Conservation (phyloP, 2,113 vertebrate species). For the Podilymbus podiceps region DNA sequence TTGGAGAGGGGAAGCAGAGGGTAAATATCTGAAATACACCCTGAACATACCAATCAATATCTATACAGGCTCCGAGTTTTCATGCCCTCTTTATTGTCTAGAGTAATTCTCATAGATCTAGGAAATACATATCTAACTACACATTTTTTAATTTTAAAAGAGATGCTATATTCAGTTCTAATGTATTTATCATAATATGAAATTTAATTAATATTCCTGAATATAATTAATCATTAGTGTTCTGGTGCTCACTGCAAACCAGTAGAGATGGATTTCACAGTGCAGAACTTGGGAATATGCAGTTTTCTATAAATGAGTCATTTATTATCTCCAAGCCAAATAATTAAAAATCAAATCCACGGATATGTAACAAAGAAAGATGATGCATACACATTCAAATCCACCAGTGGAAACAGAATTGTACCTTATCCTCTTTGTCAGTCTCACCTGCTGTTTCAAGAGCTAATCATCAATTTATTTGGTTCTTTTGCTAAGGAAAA, state of each 20-base stretch:
- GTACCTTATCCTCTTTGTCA: neutral
- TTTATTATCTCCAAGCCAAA: neutral
- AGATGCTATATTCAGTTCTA: neutral
- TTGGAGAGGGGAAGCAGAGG: neutral
- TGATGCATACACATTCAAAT: neutral
- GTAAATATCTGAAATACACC: neutral
- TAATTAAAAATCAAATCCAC: neutral
- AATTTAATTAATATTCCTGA: neutral
- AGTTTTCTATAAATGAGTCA: neutral
- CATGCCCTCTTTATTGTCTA: neutral
- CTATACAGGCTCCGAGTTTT: neutral
- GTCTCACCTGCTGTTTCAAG: neutral
- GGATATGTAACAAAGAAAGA: neutral
- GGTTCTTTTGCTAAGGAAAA: neutral
- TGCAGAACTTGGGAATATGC: neutral
- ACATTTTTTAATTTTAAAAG: neutral
- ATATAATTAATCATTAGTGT: neutral
- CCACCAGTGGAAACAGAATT: neutral
- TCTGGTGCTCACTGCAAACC: neutral
- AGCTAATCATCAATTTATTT: neutral
- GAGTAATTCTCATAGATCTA: neutral
- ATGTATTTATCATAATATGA: neutral
- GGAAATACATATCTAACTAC: neutral
- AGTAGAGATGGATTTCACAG: neutral
- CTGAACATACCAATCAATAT: neutral